phyloP scores from a whole-genome alignment of 1,140 invertebrate species.

The Drosophila ercepeae region DNA sequence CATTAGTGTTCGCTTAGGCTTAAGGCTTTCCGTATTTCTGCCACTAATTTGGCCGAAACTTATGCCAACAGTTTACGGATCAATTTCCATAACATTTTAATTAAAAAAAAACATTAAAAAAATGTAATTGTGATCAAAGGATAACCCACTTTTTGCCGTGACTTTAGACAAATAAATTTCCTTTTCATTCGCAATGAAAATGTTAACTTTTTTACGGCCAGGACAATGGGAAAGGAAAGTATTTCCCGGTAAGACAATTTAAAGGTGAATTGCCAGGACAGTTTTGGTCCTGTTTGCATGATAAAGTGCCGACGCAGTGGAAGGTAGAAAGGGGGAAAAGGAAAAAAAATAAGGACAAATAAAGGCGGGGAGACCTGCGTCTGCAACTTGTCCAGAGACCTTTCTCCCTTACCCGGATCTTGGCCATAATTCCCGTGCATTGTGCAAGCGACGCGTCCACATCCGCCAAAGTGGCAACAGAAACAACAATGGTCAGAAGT shows the following conservation, averaged over 20 bases:
- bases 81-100: not conserved
- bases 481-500: constrained; percentile 2
- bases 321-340: not conserved
- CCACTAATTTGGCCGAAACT: constrained; percentile 1
- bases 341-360: not conserved
- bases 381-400: not conserved
- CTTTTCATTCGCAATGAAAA: no score
- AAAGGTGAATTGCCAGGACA: constrained; percentile 13
- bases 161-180: not conserved
- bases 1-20: constrained; percentile 33
- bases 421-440: constrained; percentile 50
- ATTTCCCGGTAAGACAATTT: constrained; percentile 8
- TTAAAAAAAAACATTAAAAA: not conserved
- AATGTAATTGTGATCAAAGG: not conserved
- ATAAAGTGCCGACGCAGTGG: constrained; percentile 31
- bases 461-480: constrained; percentile 32
- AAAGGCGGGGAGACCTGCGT: not conserved
- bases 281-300: constrained; percentile 3
- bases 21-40: constrained; percentile 8
- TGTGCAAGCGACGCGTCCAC: constrained; percentile 33
- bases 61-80: not conserved
- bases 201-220: not conserved
- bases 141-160: not conserved
- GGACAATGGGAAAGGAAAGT: not conserved
- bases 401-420: not conserved